Base-by-base conservation (phyloP, 2,797 vertebrate species). In the Ispidina picta region DNA sequence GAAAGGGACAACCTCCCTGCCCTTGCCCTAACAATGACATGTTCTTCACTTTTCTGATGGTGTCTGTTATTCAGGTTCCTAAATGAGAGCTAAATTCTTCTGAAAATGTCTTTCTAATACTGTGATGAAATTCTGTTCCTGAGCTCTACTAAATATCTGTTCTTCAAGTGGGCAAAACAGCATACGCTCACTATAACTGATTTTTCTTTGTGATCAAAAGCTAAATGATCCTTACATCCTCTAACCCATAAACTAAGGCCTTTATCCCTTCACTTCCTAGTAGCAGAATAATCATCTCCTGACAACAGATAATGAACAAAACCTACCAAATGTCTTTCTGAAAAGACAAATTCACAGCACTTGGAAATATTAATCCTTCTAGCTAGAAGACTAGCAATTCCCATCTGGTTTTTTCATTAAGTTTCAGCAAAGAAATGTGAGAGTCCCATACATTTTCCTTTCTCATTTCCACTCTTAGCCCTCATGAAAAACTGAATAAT, bases 401-500 rank as follows among this genome's bases (percentile, higher is more conserved):
- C 71, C 89, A 90, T 90, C 71, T 96, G 91, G 19, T 92, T 95
- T 91, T 60, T 76, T 83, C 78, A 91, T 92, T 90, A 77, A 41
- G 49, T 82, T 86, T 74, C 76, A 88, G 65, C 41, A 86, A 82
- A 87, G 88, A 94, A 94, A 90, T 88, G 51, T 90, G 78, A 88
- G 86, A 89, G 68, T 28, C 33, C 5, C 28, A 78, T 88, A 75
- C 16, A 71, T 93, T 94, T 91, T 88, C 55, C 82, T 88, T 74
- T 88, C 83, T 87, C 44, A 58, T 91, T 92, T 91, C 75, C 49
- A 95, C 75, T 74, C 51, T 72, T 52, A 82, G 54, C 74, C 11
- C 16, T 68, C 75, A 84, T 79, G 87, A 95, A 89, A 93, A 95
- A 83, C 23, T 78, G 73, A 85, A 70, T 64, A 78, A 91, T 49